Conservation (phyloP, 2,888 invertebrate genomes). For the Bombylius discolor region DNA sequence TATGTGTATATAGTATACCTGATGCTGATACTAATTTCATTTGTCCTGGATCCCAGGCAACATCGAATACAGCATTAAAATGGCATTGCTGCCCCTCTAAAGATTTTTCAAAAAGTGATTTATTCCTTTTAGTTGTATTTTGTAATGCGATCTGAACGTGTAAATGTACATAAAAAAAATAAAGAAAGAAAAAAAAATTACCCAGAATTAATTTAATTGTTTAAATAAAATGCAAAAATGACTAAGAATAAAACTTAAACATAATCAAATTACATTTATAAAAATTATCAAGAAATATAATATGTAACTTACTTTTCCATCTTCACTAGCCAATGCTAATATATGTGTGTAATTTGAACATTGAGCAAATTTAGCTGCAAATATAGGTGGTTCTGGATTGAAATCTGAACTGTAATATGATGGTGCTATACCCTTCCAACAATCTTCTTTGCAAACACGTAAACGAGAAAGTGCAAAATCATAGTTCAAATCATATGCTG, state of each 20-base stretch:
- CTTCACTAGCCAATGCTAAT: slow-evolving; percentile 74
- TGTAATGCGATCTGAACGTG: slow-evolving; percentile 31
- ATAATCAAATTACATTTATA: no score
- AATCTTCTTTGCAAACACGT: slow-evolving; percentile 48
- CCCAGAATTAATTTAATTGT: background rate
- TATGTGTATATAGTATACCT: slow-evolving; percentile 28
- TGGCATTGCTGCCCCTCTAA: slow-evolving; percentile 50
- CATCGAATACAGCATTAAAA: slow-evolving; percentile 78
- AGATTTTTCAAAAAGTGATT: slow-evolving; percentile 31
- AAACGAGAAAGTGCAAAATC: slow-evolving; percentile 51
- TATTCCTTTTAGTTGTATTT: slow-evolving; percentile 38
- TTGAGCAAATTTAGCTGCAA: slow-evolving; percentile 66
- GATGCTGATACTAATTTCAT: slow-evolving; percentile 73
- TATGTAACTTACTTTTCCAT: slow-evolving; percentile 48
- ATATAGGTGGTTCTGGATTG: slow-evolving; percentile 59
- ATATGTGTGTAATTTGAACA: slow-evolving; percentile 52
- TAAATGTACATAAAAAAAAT: no score
- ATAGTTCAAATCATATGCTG: slow-evolving; percentile 46
- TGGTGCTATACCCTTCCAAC: slow-evolving; percentile 49
- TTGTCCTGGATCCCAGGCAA: slow-evolving; percentile 70
- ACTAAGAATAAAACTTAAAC: no score
- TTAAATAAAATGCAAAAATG: no score
- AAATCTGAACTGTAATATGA: slow-evolving; percentile 39
- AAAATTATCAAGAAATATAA: no score
- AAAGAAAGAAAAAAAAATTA: background rate